Conservation (phyloP, 1,140 invertebrate genomes). For the Bradysia coprophila region DNA sequence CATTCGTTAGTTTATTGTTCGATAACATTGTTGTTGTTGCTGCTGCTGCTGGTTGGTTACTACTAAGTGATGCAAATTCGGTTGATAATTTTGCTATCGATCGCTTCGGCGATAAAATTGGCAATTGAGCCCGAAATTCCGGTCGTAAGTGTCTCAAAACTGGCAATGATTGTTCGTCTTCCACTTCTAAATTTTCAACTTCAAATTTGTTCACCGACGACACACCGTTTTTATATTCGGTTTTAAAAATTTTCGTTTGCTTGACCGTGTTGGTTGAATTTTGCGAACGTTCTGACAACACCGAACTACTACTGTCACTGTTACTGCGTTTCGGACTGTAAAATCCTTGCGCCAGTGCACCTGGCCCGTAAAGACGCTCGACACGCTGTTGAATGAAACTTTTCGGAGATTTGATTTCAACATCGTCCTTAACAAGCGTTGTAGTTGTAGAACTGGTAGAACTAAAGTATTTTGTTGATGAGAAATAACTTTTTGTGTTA, state of each 20-base stretch:
- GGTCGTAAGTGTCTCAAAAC: constrained; percentile 63
- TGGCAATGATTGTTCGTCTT: constrained; percentile 27
- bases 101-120: constrained; percentile 41
- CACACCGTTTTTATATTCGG: not conserved
- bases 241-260: not conserved
- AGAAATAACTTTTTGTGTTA: not conserved
- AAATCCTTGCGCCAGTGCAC: constrained; percentile 64
- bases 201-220: not conserved
- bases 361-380: constrained; percentile 69
- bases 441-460: not conserved
- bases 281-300: not conserved
- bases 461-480: not conserved
- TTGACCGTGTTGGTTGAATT: constrained; percentile 11
- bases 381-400: constrained; percentile 79
- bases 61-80: not conserved
- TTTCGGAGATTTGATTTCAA: constrained; percentile 24
- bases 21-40: not conserved
- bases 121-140: constrained; percentile 67
- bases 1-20: not conserved
- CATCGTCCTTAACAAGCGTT: not conserved
- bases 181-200: not conserved
- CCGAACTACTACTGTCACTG: not conserved
- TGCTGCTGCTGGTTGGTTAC: not conserved
- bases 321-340: constrained; percentile 39
- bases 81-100: constrained; percentile 8